Evolutionary conservation across 1,140 invertebrate species (phyloP), one percentile per base, ranked within the genome.

Genomic region (Mactra quadrangularis): DNA sequence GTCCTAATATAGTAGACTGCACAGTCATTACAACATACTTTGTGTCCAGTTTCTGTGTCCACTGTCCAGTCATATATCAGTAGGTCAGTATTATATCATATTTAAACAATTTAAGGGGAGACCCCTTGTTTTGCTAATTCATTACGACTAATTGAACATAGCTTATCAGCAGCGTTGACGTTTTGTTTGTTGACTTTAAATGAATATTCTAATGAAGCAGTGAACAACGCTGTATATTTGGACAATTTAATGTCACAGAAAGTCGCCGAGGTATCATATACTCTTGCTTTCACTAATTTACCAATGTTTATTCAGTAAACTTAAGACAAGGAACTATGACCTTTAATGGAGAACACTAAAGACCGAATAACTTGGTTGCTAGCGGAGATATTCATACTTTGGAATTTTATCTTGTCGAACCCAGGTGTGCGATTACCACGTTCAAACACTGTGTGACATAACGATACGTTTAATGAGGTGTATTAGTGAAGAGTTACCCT

Each of bases 361-460:
- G 59, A 22, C 59, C 19, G n/a, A 33, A 60, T 62, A 22, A 50
- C 59, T 62, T 35, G 22, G 74, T 76, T 38, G 25, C 41, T 76
- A 62, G 55, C 33, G 25, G 29, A 45, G 41, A 60, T 33, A 47
- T 55, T 22, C 45, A 25, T 1, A 52, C 41, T 62, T 50, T 45
- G 74, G 74, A 62, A 76, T 76, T 35, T 76, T 76, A 76, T 76
- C 74, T 71, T 47, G n/a, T 19, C 35, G 31, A 76, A 45, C 35
- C 74, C 74, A 76, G 74, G 74, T 76, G 74, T 62, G 74, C 47
- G 74, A 60, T 62, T 76, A 62, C 55, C 74, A 22, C 45, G 15
- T 17, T 25, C 74, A 76, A 76, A 76, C 74, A 62, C 45, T 45
- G 41, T 19, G 33, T 76, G 74, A 60, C 74, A 60, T 76, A 62